phyloP scores from a whole-genome alignment of 1,140 invertebrate genomes.

The Dinothrombium tinctorium region DNA sequence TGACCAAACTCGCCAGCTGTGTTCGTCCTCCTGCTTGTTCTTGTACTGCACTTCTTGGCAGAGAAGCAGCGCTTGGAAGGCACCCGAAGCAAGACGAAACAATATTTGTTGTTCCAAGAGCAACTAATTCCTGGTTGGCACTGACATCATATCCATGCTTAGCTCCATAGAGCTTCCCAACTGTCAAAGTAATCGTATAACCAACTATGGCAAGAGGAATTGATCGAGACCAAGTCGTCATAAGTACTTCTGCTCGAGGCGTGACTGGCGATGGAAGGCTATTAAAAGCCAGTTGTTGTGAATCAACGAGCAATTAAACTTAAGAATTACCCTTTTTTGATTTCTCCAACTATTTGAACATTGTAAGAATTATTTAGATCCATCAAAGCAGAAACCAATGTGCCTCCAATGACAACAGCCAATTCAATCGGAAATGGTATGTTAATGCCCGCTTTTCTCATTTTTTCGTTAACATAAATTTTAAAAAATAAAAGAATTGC shows the following conservation, averaged over 20 bases:
- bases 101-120: conserved; percentile 10
- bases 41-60: conserved; percentile 28
- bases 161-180: conserved; percentile 69
- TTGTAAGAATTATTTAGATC: conserved; percentile 5
- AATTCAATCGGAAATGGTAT: conserved; percentile 13
- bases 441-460: conserved; percentile 7
- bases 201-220: conserved; percentile 38
- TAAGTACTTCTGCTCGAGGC: conserved; percentile 19
- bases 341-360: conserved; percentile 4
- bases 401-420: conserved; percentile 8
- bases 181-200: conserved; percentile 72
- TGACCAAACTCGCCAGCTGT: conserved; percentile 25
- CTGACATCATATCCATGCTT: conserved; percentile 67
- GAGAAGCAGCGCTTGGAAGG: conserved; percentile 52
- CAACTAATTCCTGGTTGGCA: conserved; percentile 54
- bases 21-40: conserved; percentile 17
- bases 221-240: conserved; percentile 27
- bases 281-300: conserved; percentile 32
- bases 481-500: conserved; percentile 20
- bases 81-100: conserved; percentile 55
- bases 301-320: background rate
- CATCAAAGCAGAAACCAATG: conserved; percentile 4
- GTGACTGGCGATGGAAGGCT: conserved; percentile 22
- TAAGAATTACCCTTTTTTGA: conserved; percentile 3
- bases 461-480: conserved; percentile 13